Percentiles rank a stretch among this genome's conserved stretches.
Evolutionary conservation across 1,140 invertebrate genomes (phyloP).

Genomic region (Dinoponera quadriceps): DNA sequence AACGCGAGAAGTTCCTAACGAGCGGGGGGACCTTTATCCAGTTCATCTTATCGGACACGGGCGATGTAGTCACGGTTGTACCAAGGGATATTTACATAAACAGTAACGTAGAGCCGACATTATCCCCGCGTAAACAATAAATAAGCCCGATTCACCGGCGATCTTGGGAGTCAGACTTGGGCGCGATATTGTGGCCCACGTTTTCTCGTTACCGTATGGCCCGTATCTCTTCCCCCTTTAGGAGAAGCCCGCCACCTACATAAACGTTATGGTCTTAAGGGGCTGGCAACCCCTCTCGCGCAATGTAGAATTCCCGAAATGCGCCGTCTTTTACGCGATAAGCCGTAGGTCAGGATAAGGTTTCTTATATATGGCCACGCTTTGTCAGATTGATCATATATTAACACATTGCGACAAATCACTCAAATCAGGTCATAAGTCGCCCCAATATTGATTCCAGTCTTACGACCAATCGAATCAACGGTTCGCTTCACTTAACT

Average conservation of each 20-base stretch:
- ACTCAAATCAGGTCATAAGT: not conserved
- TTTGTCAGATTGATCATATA: conserved; percentile 65
- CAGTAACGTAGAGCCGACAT: conserved; percentile 28
- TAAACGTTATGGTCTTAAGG: conserved; percentile 74
- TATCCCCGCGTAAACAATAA: conserved; percentile 71
- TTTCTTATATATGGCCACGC: conserved; percentile 61
- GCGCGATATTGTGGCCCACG: conserved; percentile 45
- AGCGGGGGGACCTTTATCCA: conserved; percentile 68
- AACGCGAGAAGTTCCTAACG: conserved; percentile 59
- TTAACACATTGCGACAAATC: conserved; percentile 63
- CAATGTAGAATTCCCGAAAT: conserved; percentile 67
- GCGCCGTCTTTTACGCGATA: conserved; percentile 72
- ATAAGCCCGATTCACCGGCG: conserved; percentile 55
- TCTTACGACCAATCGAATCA: not conserved
- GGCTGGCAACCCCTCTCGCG: conserved; percentile 56
- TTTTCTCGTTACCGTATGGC: conserved; percentile 66
- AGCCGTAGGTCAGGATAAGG: conserved; percentile 66
- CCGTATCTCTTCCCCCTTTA: conserved; percentile 61
- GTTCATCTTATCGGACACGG: conserved; percentile 69
- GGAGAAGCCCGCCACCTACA: conserved; percentile 59
- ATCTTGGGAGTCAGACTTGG: conserved; percentile 26
- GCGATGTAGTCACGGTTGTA: conserved; percentile 71
- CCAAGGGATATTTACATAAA: conserved; percentile 74
- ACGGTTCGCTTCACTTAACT: not conserved
- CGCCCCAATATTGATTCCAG: no score